A percentile compares a stretch with the other conserved stretches of the same genome.
phyloP scores from a whole-genome alignment of 2,113 vertebrate species.

The Hippocampus comes region DNA sequence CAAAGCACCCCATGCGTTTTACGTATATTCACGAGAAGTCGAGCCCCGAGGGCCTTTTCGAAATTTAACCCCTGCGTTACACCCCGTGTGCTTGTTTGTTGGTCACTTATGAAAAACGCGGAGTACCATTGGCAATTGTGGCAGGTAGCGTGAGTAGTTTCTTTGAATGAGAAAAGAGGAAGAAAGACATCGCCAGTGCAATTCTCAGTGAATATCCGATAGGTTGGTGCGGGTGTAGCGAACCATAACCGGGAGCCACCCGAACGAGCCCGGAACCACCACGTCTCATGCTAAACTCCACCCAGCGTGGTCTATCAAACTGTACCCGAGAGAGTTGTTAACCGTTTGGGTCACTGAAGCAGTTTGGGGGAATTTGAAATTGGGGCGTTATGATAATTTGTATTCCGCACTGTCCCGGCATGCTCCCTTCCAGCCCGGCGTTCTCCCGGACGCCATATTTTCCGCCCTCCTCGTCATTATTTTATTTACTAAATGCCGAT shows the following conservation, averaged over 20 bases:
- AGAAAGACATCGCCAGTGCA: neutral
- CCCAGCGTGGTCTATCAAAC: neutral
- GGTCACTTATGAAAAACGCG: slow-evolving; percentile 14
- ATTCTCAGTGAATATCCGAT: neutral
- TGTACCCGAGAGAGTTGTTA: neutral
- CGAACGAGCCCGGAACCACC: neutral
- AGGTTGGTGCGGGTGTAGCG: neutral
- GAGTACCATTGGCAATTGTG: neutral
- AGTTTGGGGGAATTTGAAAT: slow-evolving; percentile 38
- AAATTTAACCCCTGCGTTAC: slow-evolving; percentile 62
- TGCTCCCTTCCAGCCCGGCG: slow-evolving; percentile 15
- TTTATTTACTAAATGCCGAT: slow-evolving; percentile 78
- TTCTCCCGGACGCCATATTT: slow-evolving; percentile 43
- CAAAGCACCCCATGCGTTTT: slow-evolving; percentile 25
- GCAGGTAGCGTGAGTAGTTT: neutral
- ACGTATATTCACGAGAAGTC: slow-evolving; percentile 48
- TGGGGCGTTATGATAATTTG: neutral
- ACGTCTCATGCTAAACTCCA: slow-evolving; percentile 8
- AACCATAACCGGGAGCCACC: neutral
- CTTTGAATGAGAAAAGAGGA: neutral
- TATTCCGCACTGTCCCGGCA: neutral
- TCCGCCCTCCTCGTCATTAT: slow-evolving; percentile 49
- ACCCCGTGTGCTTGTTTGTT: slow-evolving; percentile 29
- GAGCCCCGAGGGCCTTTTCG: slow-evolving; percentile 53
- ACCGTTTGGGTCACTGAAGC: slow-evolving; percentile 1